Percentiles rank a stretch among this genome's conserved stretches.
phyloP scores from a whole-genome alignment of 37 sponge, comb jelly and placozoan genomes.

The Beroe ovata region DNA sequence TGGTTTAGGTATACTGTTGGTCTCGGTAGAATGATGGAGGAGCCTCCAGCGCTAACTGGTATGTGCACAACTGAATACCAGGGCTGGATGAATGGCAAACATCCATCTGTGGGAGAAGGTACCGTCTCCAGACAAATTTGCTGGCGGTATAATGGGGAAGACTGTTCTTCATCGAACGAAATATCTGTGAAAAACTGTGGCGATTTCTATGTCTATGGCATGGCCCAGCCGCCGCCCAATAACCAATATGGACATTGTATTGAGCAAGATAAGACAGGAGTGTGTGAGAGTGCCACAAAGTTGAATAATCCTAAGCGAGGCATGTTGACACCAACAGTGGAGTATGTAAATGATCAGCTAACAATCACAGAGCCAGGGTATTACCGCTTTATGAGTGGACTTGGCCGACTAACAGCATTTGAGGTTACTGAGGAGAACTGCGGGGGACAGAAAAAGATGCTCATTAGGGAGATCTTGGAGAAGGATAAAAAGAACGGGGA shows the following conservation, averaged over 20 bases:
- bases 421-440: slow-evolving; percentile 38
- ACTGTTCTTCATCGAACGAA: background rate
- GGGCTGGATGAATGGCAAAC: slow-evolving; percentile 54
- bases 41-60: slow-evolving; percentile 21
- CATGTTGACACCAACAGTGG: slow-evolving; percentile 47
- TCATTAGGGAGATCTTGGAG: slow-evolving; percentile 31
- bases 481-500: slow-evolving; percentile 9
- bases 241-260: slow-evolving; percentile 62
- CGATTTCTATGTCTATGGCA: slow-evolving; percentile 51
- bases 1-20: slow-evolving; percentile 57
- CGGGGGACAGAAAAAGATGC: slow-evolving; percentile 1
- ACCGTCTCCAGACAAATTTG: slow-evolving; percentile 14
- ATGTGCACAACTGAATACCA: slow-evolving; percentile 62
- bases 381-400: slow-evolving; percentile 31
- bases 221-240: slow-evolving; percentile 16
- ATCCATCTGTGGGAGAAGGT: slow-evolving; percentile 18
- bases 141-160: background rate
- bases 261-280: slow-evolving; percentile 24
- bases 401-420: slow-evolving; percentile 35
- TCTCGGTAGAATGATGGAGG: slow-evolving; percentile 58
- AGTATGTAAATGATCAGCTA: slow-evolving; percentile 35
- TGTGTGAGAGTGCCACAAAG: slow-evolving; percentile 7
- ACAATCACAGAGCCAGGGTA: background rate
- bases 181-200: slow-evolving; percentile 57
- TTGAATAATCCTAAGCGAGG: slow-evolving; percentile 57